Percentiles rank a stretch among this genome's conserved stretches.
Evolutionary conservation across 2,888 invertebrate species (phyloP).

Genomic region (Sisyra nigra): DNA sequence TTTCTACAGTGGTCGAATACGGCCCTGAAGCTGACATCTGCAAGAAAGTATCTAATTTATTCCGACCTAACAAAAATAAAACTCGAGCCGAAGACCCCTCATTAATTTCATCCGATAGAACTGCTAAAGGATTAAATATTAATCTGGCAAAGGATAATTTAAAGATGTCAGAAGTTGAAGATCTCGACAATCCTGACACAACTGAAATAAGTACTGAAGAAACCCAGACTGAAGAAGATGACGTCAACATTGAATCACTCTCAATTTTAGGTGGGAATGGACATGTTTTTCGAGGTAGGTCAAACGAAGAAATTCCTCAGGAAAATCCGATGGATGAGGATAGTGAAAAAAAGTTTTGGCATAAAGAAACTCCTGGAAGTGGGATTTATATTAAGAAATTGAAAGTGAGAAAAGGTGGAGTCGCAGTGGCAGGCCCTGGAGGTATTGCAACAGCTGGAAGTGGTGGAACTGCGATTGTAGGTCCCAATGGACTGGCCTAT

Average conservation of each 20-base stretch:
- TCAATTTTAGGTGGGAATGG: no score
- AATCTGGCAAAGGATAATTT: no score
- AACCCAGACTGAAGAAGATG: no score
- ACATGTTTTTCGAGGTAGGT: no score
- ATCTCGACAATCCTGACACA: no score
- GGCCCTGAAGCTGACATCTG: conserved; percentile 39
- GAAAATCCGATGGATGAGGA: conserved; percentile 19
- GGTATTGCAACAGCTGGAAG: conserved; percentile 65
- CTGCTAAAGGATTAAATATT: background rate
- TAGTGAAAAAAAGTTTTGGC: conserved; percentile 14
- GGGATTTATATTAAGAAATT: conserved; percentile 53
- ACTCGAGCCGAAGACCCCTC: background rate
- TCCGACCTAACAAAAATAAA: conserved; percentile 9
- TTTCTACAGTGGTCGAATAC: conserved; percentile 37
- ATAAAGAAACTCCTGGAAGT: conserved; percentile 24
- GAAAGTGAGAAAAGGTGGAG: conserved; percentile 57
- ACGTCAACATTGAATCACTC: no score
- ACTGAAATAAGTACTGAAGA: no score
- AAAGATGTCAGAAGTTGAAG: no score
- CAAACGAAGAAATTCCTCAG: background rate
- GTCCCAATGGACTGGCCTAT: conserved; percentile 60
- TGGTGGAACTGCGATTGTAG: conserved; percentile 66
- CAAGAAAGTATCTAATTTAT: conserved; percentile 17
- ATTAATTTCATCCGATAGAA: background rate
- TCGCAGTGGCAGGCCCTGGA: conserved; percentile 69